These are phyloP conservation scores for Macquaria ambigua DNA, from an alignment of 2,113 vertebrate species.

Conservation along the genomic window DNA sequence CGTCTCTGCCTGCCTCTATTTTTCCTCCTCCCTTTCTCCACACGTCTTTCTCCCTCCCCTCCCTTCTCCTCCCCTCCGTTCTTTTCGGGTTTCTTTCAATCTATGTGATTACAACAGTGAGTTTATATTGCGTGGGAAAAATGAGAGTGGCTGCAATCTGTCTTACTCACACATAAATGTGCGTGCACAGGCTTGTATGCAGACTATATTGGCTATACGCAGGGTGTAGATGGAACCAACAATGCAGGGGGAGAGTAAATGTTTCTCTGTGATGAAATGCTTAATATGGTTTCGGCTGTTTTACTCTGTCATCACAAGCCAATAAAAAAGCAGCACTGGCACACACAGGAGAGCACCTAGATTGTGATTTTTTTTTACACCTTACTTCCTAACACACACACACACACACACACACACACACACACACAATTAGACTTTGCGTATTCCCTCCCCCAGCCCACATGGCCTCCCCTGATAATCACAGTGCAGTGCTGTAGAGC, in stretches of 20 bases:
- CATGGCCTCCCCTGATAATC: conserved; percentile 54
- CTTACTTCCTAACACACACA: conserved; percentile 4
- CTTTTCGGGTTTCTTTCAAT: conserved; percentile 35
- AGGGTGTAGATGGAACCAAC: conserved; percentile 18
- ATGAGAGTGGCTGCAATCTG: conserved; percentile 35
- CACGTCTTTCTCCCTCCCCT: neutral
- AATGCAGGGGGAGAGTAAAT: conserved; percentile 19
- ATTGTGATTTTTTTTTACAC: conserved; percentile 7
- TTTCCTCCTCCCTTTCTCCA: neutral
- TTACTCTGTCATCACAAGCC: conserved; percentile 43
- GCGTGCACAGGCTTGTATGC: conserved; percentile 6
- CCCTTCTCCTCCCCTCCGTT: neutral
- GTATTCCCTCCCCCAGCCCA: conserved; percentile 20
- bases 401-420: conserved; percentile 36
- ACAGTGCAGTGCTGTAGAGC: conserved; percentile 44
- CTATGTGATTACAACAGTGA: conserved; percentile 33
- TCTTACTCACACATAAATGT: conserved; percentile 26
- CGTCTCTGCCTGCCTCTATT: conserved; percentile 11
- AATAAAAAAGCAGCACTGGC: conserved; percentile 38
- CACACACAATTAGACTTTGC: conserved; percentile 22
- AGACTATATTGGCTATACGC: neutral
- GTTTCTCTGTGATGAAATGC: conserved; percentile 54
- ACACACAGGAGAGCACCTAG: conserved; percentile 23
- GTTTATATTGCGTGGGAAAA: conserved; percentile 26
- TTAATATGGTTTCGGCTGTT: conserved; percentile 47